Percentiles rank a stretch among this genome's conserved stretches.
phyloP scores from a whole-genome alignment of 1,140 invertebrate genomes.

The Hetaerina americana region DNA sequence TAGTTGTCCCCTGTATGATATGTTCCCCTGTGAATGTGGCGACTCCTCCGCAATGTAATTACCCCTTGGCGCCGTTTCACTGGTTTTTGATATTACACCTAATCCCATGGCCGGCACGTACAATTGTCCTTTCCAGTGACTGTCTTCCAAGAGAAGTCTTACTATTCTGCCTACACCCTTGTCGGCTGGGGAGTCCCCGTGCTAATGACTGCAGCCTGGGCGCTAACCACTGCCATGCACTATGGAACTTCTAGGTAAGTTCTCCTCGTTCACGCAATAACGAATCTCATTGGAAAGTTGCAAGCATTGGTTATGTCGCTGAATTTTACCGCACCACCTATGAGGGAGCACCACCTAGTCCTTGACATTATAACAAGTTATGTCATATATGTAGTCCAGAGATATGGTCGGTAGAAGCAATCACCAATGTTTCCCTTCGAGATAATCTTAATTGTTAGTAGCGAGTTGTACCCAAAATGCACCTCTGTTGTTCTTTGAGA shows the following conservation, averaged over 20 bases:
- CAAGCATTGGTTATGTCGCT: too few relatives aligned
- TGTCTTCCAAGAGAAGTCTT: conserved; percentile 62
- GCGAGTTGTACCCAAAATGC: too few relatives aligned
- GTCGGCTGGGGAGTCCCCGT: conserved; percentile 73
- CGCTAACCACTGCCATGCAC: conserved; percentile 42
- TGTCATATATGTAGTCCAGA: neutral
- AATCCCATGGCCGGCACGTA: neutral
- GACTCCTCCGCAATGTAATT: too few relatives aligned
- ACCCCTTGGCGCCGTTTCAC: too few relatives aligned
- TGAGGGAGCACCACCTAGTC: neutral
- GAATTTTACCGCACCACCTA: neutral
- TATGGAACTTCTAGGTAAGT: conserved; percentile 34
- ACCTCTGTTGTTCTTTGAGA: too few relatives aligned
- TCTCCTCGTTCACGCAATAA: too few relatives aligned
- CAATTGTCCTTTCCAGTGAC: conserved; percentile 36
- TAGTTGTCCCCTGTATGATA: neutral
- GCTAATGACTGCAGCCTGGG: conserved; percentile 58
- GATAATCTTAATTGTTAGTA: too few relatives aligned
- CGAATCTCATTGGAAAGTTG: too few relatives aligned
- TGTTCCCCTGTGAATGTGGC: neutral
- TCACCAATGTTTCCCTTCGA: too few relatives aligned
- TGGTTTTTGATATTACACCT: too few relatives aligned
- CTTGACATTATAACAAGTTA: neutral
- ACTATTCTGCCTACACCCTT: conserved; percentile 52
- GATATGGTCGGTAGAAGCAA: too few relatives aligned